Conservation (phyloP, 2,888 invertebrate genomes). For the Resseliella maxima region DNA sequence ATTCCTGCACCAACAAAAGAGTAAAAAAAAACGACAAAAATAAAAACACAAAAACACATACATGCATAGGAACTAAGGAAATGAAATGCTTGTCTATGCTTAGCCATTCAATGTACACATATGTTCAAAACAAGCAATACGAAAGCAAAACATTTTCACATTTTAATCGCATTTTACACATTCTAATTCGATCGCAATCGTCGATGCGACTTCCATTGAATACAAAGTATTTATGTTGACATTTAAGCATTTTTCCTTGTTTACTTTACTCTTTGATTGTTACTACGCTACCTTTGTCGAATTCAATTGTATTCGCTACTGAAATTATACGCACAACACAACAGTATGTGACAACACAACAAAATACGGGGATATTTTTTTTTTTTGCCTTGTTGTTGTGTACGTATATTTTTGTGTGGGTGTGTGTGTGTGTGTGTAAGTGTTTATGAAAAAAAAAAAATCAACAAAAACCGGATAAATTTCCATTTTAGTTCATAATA, state of each 20-base stretch:
- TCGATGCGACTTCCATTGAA: neutral
- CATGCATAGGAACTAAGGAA: no score
- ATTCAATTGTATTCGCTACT: constrained; percentile 16
- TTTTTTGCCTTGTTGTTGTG: no score
- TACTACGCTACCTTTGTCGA: neutral
- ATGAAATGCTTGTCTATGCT: neutral
- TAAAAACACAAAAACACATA: neutral
- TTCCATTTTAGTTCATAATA: constrained; percentile 17
- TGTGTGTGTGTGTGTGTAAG: no score
- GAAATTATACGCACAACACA: neutral
- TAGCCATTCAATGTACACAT: constrained; percentile 2
- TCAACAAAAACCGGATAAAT: neutral
- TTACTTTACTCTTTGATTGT: constrained; percentile 1
- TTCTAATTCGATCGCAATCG: constrained; percentile 25
- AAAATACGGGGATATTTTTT: no score
- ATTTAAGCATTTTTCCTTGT: constrained; percentile 39
- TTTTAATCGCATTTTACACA: constrained; percentile 30
- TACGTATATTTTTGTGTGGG: no score
- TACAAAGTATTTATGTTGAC: constrained; percentile 13
- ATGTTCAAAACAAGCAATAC: no score
- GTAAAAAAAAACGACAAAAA: neutral
- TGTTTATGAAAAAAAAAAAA: neutral
- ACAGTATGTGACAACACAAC: no score
- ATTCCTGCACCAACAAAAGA: neutral
- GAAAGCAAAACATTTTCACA: neutral